These are phyloP conservation scores for Cryptosula pallasiana DNA, from an alignment of 2,888 invertebrate species.

Conservation along the genomic window DNA sequence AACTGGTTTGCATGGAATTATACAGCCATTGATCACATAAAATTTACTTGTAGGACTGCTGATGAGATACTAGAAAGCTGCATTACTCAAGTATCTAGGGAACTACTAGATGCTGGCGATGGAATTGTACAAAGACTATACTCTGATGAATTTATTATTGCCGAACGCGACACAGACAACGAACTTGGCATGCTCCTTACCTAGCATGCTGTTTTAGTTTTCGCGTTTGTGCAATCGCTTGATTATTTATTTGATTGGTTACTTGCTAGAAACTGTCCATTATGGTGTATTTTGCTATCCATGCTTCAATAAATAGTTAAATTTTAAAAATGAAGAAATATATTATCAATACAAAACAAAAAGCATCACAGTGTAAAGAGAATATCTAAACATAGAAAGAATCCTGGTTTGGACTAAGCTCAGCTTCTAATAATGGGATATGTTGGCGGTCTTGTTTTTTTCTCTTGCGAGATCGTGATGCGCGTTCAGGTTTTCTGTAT, in stretches of 20 bases:
- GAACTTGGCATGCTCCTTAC: neutral
- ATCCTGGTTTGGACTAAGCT: neutral
- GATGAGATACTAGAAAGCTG: conserved; percentile 1
- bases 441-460: neutral
- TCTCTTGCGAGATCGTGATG: neutral
- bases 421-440: neutral
- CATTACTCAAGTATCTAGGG: neutral
- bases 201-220: neutral
- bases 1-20: no score
- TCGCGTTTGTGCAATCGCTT: no score
- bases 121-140: neutral
- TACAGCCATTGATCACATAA: no score
- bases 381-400: neutral
- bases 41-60: conserved; percentile 7
- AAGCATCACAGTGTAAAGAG: neutral
- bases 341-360: neutral
- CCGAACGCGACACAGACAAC: neutral
- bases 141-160: conserved; percentile 7
- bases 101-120: conserved; percentile 6
- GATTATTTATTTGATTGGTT: no score
- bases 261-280: no score
- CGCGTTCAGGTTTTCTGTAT: neutral
- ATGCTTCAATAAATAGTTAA: neutral
- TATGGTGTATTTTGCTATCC: no score
- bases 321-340: neutral